Evolutionary conservation across 2,797 vertebrate species (phyloP).

Genomic region (Silurus aristotelis): DNA sequence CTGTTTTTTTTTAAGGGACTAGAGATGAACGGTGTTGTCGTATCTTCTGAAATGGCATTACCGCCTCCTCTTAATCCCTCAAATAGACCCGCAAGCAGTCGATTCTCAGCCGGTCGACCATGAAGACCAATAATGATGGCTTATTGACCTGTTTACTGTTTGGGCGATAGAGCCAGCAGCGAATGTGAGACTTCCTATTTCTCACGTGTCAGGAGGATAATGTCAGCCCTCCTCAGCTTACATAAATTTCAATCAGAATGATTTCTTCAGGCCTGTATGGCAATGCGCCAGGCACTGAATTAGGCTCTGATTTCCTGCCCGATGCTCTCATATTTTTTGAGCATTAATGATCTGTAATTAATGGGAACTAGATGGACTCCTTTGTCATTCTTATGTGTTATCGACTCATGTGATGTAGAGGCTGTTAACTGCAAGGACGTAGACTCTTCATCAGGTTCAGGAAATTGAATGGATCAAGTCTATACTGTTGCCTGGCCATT

Average conservation of each 20-base stretch:
- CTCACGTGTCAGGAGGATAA: constrained; percentile 54
- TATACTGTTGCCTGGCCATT: constrained; percentile 14
- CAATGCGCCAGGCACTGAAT: constrained; percentile 39
- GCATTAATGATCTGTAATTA: constrained; percentile 54
- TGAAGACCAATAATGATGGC: constrained; percentile 82
- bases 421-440: constrained; percentile 32
- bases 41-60: constrained; percentile 72
- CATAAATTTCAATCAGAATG: constrained; percentile 58
- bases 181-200: constrained; percentile 67
- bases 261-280: constrained; percentile 29
- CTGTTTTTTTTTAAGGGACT: constrained; percentile 64
- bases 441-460: constrained; percentile 21
- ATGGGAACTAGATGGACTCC: constrained; percentile 52
- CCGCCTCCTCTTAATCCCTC: constrained; percentile 76
- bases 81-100: constrained; percentile 79
- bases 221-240: constrained; percentile 45
- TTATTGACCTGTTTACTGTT: constrained; percentile 83
- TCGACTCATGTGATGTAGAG: constrained; percentile 44
- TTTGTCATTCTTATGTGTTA: constrained; percentile 50
- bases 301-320: constrained; percentile 27
- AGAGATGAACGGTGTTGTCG: constrained; percentile 76
- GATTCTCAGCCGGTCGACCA: constrained; percentile 77
- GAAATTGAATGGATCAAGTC: constrained; percentile 15
- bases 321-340: constrained; percentile 30
- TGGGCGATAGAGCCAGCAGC: constrained; percentile 67